phyloP scores from a whole-genome alignment of 2,888 invertebrate genomes.

The Platycnemis pennipes region DNA sequence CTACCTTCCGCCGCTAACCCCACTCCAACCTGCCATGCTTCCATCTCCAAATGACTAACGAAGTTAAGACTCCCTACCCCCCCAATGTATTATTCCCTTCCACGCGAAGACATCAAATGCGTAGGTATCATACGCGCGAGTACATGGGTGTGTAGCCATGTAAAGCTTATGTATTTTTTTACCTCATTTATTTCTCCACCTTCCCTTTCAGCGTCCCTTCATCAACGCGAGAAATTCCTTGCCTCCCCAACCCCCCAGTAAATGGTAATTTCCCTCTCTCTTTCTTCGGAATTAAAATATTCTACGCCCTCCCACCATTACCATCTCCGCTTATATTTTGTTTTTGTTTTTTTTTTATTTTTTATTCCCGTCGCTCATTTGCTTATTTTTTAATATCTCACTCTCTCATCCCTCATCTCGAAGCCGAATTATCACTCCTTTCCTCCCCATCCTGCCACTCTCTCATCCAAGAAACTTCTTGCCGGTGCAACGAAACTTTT shows the following conservation, averaged over 20 bases:
- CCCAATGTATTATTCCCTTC: conserved; percentile 13
- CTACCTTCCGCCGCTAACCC: background rate
- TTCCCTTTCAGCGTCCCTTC: background rate
- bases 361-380: background rate
- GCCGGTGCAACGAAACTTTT: conserved; percentile 13
- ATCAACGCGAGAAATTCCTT: background rate
- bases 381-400: background rate
- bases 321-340: background rate
- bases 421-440: background rate
- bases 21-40: background rate
- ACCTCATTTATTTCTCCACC: conserved; percentile 18
- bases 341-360: background rate
- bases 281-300: conserved; percentile 45
- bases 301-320: background rate
- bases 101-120: background rate
- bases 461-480: background rate
- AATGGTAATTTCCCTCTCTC: background rate
- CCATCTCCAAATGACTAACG: conserved; percentile 55
- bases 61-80: background rate
- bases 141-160: background rate
- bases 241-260: background rate
- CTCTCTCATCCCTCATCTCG: background rate
- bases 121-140: background rate
- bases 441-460: background rate
- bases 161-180: background rate